phyloP scores from a whole-genome alignment of 2,797 vertebrate species.

The Sus cebifrons region DNA sequence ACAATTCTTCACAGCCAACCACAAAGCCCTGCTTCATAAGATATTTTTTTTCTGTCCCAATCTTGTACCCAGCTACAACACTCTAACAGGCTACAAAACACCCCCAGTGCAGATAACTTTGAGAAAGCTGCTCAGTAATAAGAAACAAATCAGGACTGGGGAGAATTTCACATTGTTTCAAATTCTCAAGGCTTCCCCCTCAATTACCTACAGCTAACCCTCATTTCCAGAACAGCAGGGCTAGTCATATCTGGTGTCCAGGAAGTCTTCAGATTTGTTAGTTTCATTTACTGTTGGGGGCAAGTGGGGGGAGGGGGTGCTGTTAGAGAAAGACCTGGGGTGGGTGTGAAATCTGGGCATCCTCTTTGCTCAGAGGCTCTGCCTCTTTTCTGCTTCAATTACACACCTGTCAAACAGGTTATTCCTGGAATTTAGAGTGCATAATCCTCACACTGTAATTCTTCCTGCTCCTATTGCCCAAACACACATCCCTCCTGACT shows the following conservation, averaged over 20 bases:
- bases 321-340: slow-evolving; percentile 41
- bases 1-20: slow-evolving; percentile 70
- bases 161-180: background rate
- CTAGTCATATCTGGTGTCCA: slow-evolving; percentile 87
- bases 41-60: background rate
- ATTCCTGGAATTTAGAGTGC: slow-evolving; percentile 88
- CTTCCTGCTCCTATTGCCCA: slow-evolving; percentile 67
- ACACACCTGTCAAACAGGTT: slow-evolving; percentile 90
- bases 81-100: slow-evolving; percentile 18
- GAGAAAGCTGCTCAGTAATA: background rate
- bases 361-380: slow-evolving; percentile 64
- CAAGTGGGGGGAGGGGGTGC: fast-evolving
- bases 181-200: slow-evolving; percentile 20
- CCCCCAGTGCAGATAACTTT: background rate
- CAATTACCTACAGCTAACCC: slow-evolving; percentile 37
- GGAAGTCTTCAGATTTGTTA: slow-evolving; percentile 83
- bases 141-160: slow-evolving; percentile 8
- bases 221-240: slow-evolving; percentile 72
- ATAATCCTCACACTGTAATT: slow-evolving; percentile 81
- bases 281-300: slow-evolving; percentile 77
- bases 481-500: slow-evolving; percentile 54
- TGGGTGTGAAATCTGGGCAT: slow-evolving; percentile 79
- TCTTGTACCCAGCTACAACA: slow-evolving; percentile 26
- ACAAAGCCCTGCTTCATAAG: slow-evolving; percentile 71
- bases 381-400: slow-evolving; percentile 81